These are phyloP conservation scores for Schizaphis graminum DNA, from an alignment of 2,888 invertebrate genomes.

Conservation along the genomic window DNA sequence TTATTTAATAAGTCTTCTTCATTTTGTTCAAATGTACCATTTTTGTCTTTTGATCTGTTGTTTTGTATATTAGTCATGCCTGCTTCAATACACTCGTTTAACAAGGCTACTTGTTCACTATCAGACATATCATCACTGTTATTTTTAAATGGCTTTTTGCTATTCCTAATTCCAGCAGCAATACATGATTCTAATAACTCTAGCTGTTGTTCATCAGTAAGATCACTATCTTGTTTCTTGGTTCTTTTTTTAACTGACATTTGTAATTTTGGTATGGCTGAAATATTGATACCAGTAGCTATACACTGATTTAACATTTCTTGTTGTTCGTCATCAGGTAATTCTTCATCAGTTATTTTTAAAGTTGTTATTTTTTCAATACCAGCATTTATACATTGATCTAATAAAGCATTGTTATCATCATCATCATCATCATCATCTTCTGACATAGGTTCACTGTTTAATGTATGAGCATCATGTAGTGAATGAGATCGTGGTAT, in stretches of 20 bases:
- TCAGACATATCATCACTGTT: conserved; percentile 56
- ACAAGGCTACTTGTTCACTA: conserved; percentile 66
- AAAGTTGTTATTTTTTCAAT: conserved; percentile 58
- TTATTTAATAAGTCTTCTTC: conserved; percentile 57
- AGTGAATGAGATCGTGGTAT: conserved; percentile 52
- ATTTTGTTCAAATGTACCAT: neutral
- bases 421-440: conserved; percentile 60
- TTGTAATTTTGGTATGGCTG: conserved; percentile 40
- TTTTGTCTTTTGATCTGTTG: conserved; percentile 16
- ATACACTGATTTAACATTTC: conserved; percentile 65
- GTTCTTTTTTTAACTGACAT: conserved; percentile 26
- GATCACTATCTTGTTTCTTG: conserved; percentile 72
- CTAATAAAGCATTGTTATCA: conserved; percentile 56
- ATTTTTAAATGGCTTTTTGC: conserved; percentile 34
- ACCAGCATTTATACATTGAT: conserved; percentile 61
- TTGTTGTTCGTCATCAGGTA: conserved; percentile 50
- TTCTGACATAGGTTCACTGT: conserved; percentile 62
- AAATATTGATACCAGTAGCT: conserved; percentile 61
- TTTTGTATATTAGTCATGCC: conserved; percentile 64
- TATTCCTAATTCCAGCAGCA: conserved; percentile 76
- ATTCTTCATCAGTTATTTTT: conserved; percentile 44
- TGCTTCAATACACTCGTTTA: conserved; percentile 66
- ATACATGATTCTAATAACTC: conserved; percentile 84
- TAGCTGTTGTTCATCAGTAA: conserved; percentile 76
- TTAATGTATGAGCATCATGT: conserved; percentile 45